Base-by-base conservation (phyloP, 2,113 vertebrate species). In the Ramphastos sulfuratus region DNA sequence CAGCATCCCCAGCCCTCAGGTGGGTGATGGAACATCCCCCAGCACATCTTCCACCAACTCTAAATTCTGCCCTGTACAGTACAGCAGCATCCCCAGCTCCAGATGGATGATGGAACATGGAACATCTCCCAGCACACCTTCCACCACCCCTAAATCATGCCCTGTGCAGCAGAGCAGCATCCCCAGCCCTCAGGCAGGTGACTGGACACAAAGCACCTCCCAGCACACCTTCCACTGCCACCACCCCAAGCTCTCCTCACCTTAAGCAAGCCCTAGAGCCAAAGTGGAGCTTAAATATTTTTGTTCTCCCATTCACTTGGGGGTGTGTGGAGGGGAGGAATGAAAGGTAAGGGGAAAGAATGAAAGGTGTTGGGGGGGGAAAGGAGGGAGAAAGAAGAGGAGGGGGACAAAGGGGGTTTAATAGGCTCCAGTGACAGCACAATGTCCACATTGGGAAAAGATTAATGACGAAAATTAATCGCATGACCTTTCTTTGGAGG, bases 391-490 rank as follows among this genome's bases (percentile, higher is more conserved):
- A 42, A 86, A 84, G 93, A 88, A 82, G 84, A 74, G 88, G 89
- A 93, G 96, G 96, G 96, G 94, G 93, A 89, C 92, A 91, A 91
- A 95, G 95, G 94, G 95, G 95, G 93, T 93, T 96, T 96, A 97
- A 96, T 97, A 96, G 96, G 96, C 98, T 98, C 97, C 89, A 42
- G 97, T 98, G 98, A 98, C 98, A 98, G 98, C 98, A 95, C 97
- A 98, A 98, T 98, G 98, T 98, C 98, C 98, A 98, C 98, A 98
- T 98, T 98, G 97, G 97, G 98, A 97, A 98, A 98, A 98, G 98
- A 99, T 98, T 98, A 98, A 99, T 98, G 98, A 98, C 94, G 97
- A 98, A 98, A 98, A 98, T 98, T 98, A 98, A 98, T 98, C 98
- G 98, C 97, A 98, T 98, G 98, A 98, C 98, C 98, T 98, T 99